A percentile compares a stretch with the other conserved stretches of the same genome.
Conservation (phyloP, 1,140 invertebrate genomes). For the Micrasema minimum region DNA sequence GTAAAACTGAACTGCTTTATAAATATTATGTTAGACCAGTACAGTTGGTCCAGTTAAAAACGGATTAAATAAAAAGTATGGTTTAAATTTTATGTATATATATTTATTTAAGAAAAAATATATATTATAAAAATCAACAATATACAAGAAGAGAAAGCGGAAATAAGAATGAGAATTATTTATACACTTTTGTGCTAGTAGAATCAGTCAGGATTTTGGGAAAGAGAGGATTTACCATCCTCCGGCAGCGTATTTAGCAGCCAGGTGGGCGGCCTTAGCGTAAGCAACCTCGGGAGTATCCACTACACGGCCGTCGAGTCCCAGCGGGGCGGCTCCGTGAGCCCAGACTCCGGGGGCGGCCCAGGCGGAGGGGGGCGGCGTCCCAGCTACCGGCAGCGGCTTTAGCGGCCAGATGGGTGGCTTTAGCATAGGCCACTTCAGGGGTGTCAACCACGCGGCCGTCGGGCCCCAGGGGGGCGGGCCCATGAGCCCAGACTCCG, state of each 20-base stretch:
- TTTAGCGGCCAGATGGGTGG: conserved; percentile 41
- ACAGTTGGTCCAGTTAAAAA: too few species aligned
- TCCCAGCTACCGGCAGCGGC: conserved; percentile 34
- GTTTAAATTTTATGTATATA: too few species aligned
- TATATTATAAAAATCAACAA: too few species aligned
- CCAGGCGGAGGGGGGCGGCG: conserved; percentile 45
- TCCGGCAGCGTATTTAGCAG: conserved; percentile 8
- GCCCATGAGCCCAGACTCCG: conserved; percentile 36
- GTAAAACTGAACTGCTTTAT: too few species aligned
- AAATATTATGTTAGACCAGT: too few species aligned
- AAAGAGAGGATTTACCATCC: too few species aligned
- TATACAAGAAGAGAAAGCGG: too few species aligned
- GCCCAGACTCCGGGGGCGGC: conserved; percentile 12
- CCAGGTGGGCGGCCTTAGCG: conserved; percentile 63
- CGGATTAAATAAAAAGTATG: too few species aligned
- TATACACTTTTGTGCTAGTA: too few species aligned
- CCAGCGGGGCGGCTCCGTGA: conserved; percentile 44
- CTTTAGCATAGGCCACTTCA: conserved; percentile 50
- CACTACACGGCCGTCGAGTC: conserved; percentile 48
- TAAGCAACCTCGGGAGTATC: conserved; percentile 65
- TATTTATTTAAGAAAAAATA: too few species aligned
- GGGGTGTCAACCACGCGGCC: conserved; percentile 54
- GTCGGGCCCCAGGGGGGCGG: conserved; percentile 44
- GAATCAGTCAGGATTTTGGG: too few species aligned
- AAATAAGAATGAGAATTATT: too few species aligned